Evolutionary conservation across 2,113 vertebrate species (phyloP), one percentile per base, ranked within the genome.

Genomic region (Campylomormyrus numenius): DNA sequence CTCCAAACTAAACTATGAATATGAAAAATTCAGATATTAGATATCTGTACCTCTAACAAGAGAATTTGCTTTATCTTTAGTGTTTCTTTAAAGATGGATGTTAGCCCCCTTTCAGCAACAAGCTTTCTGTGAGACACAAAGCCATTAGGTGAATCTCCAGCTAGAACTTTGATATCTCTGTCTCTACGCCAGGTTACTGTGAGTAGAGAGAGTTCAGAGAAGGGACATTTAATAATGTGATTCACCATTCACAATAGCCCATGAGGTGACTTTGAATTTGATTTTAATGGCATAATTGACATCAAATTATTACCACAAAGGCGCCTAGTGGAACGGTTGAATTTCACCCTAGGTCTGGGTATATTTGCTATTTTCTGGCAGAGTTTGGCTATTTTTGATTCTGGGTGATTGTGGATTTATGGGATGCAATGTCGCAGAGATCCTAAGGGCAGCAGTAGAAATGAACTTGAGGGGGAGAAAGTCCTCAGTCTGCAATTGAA

Each of bases 261-360:
- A 39, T 80, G 74, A 80, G 35, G 74, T 42, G 74, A 7, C 70
- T 77, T 74, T 77, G 35, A 77, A 77, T 77, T 35, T 77, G 31
- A 77, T 39, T 77, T 39, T 77, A 39, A 39, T 80, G 74, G 74
- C 15, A 80, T 74, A 74, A 74, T 35, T 35, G 66, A 74, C n/a
- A 80, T 70, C 74, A 80, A 80, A 80, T 80, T 80, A 80, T 80
- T 42, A 42, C 31, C 74, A 80, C 74, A 80, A 80, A 39, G 74
- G 74, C 1, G 13, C 74, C 74, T 80, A 80, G 35, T 80, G 74
- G 35, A 80, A 8, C 13, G 17, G 35, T 80, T 80, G 35, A 39
- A 42, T 80, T 80, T 19, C 27, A 70, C 62, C 62, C n/a, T 31
- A 31, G 27, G 10, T 31, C n/a, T 70, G n/a, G 62, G 27, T 4